Percentiles rank a stretch among this genome's conserved stretches.
phyloP scores from a whole-genome alignment of 2,113 vertebrate genomes.

The Myiozetetes cayanensis region DNA sequence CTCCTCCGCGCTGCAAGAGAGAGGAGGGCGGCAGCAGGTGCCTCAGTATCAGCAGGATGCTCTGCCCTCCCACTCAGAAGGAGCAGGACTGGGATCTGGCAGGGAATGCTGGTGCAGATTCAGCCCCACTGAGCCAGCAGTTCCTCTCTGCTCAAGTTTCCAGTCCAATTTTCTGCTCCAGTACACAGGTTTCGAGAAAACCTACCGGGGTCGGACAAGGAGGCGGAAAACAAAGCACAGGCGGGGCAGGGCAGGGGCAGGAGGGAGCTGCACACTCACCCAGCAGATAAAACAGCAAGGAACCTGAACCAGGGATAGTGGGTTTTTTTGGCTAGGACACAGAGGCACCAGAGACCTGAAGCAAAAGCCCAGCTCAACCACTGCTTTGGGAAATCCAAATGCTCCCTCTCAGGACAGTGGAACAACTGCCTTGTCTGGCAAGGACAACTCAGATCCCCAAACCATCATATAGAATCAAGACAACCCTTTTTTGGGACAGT shows the following conservation, averaged over 20 bases:
- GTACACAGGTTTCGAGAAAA: background rate
- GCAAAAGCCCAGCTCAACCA: fast-evolving
- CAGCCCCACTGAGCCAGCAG: background rate
- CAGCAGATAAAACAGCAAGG: background rate
- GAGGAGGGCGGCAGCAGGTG: background rate
- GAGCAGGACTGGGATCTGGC: fast-evolving
- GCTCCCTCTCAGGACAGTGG: fast-evolving
- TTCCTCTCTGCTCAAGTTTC: background rate
- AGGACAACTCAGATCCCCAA: background rate
- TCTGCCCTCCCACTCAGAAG: background rate
- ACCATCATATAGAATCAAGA: background rate
- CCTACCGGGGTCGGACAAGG: background rate
- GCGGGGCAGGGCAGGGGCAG: background rate
- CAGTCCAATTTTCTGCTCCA: background rate
- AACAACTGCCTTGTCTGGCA: background rate
- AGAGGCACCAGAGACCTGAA: background rate
- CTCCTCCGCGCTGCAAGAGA: constrained; percentile 79
- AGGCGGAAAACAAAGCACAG: background rate
- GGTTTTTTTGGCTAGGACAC: background rate
- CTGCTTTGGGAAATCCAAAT: background rate
- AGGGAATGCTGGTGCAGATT: background rate
- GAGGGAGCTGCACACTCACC: fast-evolving
- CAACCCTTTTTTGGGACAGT: background rate
- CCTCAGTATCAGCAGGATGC: fast-evolving
- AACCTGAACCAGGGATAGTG: background rate